Base-by-base conservation (phyloP, 37 sponge, comb jelly and placozoan species). In the Petrosia ficiformis region DNA sequence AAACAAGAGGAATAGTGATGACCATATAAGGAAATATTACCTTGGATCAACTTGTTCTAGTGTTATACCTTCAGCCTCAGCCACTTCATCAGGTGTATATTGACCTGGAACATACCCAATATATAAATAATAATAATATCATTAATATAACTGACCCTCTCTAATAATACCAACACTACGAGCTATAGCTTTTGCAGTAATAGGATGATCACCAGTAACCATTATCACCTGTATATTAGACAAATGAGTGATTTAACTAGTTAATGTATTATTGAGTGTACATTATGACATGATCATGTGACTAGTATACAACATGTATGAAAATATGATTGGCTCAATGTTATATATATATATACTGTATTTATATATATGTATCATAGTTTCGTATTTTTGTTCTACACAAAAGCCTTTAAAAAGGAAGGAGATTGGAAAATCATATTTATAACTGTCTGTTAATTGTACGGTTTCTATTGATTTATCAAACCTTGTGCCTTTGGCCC, bases 161-260 rank as follows among this genome's bases (percentile, higher is more conserved):
- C 96, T 81, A 34, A 98, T 98, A 37, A 98, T 98, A 22, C 94
- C 94, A 26, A 98, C 99, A 30, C 42, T 70, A 65, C 74, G 92
- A 10, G 96, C 99, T 59, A 98, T 98, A 44, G 99, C 93, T 57
- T 87, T 86, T 14, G 99, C 99, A 21, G 99, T 98, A 57, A 92
- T 90, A 61, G 99, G 99, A 54, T 98, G 96, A 69, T 98, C 99
- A 26, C 99, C 99, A 42, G 99, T 98, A 66, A 98, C 99, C 99
- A 98, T 98, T 59, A 97, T 92, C 28, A 95, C 89, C 58, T 79
- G n/a, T n/a, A n/a, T n/a, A n/a, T n/a, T n/a, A n/a, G n/a, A n/a
- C n/a, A n/a, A n/a, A n/a, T n/a, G n/a, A n/a, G n/a, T n/a, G n/a
- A n/a, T n/a, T n/a, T n/a, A n/a, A n/a, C n/a, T n/a, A n/a, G n/a